phyloP scores from a whole-genome alignment of 2,797 vertebrate species.

The Hyperoplus immaculatus region DNA sequence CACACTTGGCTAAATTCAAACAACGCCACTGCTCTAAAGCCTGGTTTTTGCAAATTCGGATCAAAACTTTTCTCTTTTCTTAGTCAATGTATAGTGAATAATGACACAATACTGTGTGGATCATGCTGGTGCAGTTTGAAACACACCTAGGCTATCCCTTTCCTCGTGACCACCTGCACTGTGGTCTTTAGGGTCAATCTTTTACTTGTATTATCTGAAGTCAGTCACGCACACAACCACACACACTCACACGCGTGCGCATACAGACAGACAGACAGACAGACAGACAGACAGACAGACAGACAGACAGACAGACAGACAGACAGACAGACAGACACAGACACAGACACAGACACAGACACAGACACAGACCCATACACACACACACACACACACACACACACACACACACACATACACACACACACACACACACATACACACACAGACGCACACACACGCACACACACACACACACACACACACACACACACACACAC shows the following conservation, averaged over 20 bases:
- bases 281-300: constrained; percentile 1
- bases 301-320: neutral
- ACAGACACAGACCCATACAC: too few species aligned
- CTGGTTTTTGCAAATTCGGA: constrained; percentile 1
- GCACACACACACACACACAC: constrained; percentile 10
- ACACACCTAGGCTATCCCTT: constrained; percentile 13
- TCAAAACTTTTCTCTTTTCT: neutral
- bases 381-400: neutral
- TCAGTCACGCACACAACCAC: constrained; percentile 9
- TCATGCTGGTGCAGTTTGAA: constrained; percentile 5
- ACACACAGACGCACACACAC: neutral
- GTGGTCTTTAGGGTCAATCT: constrained; percentile 41
- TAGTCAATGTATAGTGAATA: too few species aligned
- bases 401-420: constrained; percentile 6
- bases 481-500: too few species aligned
- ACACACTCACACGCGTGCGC: constrained; percentile 1
- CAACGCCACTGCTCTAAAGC: constrained; percentile 3
- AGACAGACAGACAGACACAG: constrained; percentile 7
- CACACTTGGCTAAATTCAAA: constrained; percentile 46
- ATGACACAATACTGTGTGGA: neutral
- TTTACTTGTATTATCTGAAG: constrained; percentile 43
- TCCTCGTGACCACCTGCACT: constrained; percentile 41
- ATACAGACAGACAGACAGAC: constrained; percentile 13
- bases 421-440: neutral
- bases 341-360: neutral